Evolutionary conservation across 2,113 vertebrate species (phyloP).

Genomic region (Leucopsar rothschildi): DNA sequence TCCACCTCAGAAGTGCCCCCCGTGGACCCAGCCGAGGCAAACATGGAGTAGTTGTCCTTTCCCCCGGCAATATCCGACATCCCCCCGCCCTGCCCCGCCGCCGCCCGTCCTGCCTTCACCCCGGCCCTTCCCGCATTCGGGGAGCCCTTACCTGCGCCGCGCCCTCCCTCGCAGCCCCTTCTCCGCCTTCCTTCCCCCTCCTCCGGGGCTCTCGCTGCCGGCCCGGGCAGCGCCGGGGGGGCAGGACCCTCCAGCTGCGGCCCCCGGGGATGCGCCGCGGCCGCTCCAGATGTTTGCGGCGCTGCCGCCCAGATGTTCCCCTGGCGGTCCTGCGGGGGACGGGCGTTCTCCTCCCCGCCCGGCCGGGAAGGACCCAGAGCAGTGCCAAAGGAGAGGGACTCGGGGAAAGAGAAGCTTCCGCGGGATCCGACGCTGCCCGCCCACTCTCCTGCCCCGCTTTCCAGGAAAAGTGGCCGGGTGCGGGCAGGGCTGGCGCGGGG

Average conservation of each 20-base stretch:
- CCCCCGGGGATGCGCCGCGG: background rate
- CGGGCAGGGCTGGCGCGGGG: background rate
- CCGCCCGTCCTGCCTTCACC: background rate
- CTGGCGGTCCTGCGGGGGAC: constrained; percentile 3
- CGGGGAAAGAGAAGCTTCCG: background rate
- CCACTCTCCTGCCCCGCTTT: background rate
- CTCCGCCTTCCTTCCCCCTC: background rate
- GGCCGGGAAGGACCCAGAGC: background rate
- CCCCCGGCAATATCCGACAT: background rate
- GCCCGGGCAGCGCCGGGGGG: background rate
- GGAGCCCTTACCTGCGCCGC: constrained; percentile 50
- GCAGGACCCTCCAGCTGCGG: background rate
- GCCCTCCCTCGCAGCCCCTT: background rate
- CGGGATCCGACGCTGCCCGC: background rate
- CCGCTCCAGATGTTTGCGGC: constrained; percentile 53
- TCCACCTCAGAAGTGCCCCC: background rate
- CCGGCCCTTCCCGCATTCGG: background rate
- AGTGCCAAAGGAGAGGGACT: background rate
- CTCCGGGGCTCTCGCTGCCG: background rate
- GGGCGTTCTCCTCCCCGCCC: background rate
- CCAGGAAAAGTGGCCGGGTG: background rate
- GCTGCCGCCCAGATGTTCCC: constrained; percentile 69
- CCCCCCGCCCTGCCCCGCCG: background rate
- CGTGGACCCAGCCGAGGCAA: background rate
- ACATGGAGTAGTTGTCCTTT: background rate